These are phyloP conservation scores for Idaea dimidiata DNA, from an alignment of 2,888 invertebrate species.

Conservation along the genomic window DNA sequence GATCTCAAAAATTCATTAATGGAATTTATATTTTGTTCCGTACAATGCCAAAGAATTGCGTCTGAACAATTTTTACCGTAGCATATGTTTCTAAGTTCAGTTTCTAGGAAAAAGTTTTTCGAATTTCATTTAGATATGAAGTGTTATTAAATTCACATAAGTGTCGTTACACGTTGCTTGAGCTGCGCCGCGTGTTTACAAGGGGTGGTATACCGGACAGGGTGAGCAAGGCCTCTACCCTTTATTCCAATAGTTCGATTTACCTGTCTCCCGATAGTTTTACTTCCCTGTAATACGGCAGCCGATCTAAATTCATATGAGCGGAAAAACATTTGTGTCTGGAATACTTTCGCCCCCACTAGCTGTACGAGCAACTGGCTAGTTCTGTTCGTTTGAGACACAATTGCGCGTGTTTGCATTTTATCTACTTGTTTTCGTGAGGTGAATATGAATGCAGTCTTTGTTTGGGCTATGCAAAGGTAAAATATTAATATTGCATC, in stretches of 20 bases:
- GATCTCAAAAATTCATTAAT: background rate
- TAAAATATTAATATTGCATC: slow-evolving; percentile 66
- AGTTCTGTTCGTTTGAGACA: slow-evolving; percentile 69
- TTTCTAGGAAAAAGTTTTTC: background rate
- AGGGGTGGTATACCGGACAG: slow-evolving; percentile 39
- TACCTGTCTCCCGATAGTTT: slow-evolving; percentile 63
- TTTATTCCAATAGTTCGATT: slow-evolving; percentile 61
- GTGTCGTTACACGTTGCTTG: slow-evolving; percentile 33
- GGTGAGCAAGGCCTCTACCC: slow-evolving; percentile 43
- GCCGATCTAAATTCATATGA: slow-evolving; percentile 77
- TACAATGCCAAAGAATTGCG: background rate
- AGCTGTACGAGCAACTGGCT: slow-evolving; percentile 45
- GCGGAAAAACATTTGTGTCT: slow-evolving; percentile 71
- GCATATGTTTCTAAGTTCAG: background rate
- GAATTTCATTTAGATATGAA: slow-evolving; percentile 9
- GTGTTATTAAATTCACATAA: slow-evolving; percentile 40
- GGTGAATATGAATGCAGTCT: slow-evolving; percentile 73
- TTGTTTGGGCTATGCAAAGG: slow-evolving; percentile 66
- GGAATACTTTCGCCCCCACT: slow-evolving; percentile 53
- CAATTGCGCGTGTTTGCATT: slow-evolving; percentile 78
- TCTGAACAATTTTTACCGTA: background rate
- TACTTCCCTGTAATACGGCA: slow-evolving; percentile 66
- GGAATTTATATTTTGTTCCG: background rate
- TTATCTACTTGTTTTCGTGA: slow-evolving; percentile 77
- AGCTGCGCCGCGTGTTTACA: slow-evolving; percentile 43